Conservation (phyloP, 2,113 vertebrate genomes). For the Apteryx owenii region DNA sequence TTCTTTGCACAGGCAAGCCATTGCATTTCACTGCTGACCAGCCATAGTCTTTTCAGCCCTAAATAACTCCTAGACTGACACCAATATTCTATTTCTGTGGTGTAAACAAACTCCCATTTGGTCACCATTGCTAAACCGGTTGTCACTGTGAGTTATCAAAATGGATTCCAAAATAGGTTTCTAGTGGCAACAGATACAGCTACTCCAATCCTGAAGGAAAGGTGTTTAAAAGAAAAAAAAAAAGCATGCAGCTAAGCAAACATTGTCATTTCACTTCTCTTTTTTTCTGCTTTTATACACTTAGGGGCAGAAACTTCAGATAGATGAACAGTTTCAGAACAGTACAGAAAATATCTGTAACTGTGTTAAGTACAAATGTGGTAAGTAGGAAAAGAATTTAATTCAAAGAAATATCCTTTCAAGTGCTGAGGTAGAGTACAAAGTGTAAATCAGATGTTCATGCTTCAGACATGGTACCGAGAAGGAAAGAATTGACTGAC, state of each 20-base stretch:
- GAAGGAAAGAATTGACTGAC: neutral
- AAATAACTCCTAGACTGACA: neutral
- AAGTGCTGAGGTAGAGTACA: neutral
- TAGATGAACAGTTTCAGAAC: constrained; percentile 84
- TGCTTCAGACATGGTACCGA: neutral
- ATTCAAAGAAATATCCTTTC: neutral
- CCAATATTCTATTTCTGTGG: neutral
- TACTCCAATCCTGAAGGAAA: neutral
- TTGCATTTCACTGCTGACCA: neutral
- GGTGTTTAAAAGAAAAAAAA: neutral
- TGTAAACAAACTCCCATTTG: neutral
- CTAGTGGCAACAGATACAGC: neutral
- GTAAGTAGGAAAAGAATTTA: constrained; percentile 76
- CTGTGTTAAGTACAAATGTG: constrained; percentile 90
- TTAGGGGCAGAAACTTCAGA: constrained; percentile 89
- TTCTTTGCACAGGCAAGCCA: neutral
- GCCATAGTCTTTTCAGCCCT: neutral
- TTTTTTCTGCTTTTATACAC: neutral
- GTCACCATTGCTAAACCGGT: neutral
- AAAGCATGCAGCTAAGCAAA: neutral
- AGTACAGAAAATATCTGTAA: constrained; percentile 87
- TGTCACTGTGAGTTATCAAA: neutral
- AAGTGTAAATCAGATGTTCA: neutral
- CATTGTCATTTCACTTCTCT: neutral
- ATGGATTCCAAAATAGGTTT: neutral